Base-by-base conservation (phyloP, 2,888 invertebrate species). In the Drosophila mimica region DNA sequence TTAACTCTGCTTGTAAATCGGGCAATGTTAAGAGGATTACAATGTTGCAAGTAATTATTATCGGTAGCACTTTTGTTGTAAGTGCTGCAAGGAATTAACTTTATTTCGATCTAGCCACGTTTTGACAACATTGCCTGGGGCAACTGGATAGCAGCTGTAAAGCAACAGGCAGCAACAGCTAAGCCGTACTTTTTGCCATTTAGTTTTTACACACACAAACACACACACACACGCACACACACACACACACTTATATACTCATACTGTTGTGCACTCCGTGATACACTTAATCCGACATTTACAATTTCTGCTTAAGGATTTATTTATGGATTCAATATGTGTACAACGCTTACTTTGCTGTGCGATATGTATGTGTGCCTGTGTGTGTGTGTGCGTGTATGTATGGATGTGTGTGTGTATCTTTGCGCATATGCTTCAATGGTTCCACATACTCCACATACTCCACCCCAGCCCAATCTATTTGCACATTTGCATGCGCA, bases 291-390 rank as follows among this genome's bases (percentile, higher is more conserved):
- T 89, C 87, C 81, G 90, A 90, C 90, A 87, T 87, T 90, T 87
- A 87, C 90, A 87, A 87, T 90, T 90, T 90, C 89, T 89, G 88
- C 87, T 89, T 87, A 87, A 89, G 81, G 87, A 87, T 87, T 87
- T 87, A 87, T 87, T 87, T 87, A 87, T 87, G 87, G 89, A 87
- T 87, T 87, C 90, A 87, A 90, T 89, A 81, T 90, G 87, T 84
- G 81, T 81, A 70, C 68, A 71, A 52, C 74, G 81, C 70, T 78
- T 78, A 81, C 76, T 74, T 76, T 75, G 82, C 76, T 71, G 49
- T 57, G 61, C 60, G 49, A 52, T 33, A 1, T 53, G n/a, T 54
- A 31, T 15, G 8, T 13, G n/a, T 40, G 49, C 49, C 25, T 63
- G 53, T 65, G 43, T 60, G 48, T 63, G 31, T 56, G 52, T 54